Conservation (phyloP, 30 jellyfish, hydroid and myxozoan species). For the Rhopilema esculentum region DNA sequence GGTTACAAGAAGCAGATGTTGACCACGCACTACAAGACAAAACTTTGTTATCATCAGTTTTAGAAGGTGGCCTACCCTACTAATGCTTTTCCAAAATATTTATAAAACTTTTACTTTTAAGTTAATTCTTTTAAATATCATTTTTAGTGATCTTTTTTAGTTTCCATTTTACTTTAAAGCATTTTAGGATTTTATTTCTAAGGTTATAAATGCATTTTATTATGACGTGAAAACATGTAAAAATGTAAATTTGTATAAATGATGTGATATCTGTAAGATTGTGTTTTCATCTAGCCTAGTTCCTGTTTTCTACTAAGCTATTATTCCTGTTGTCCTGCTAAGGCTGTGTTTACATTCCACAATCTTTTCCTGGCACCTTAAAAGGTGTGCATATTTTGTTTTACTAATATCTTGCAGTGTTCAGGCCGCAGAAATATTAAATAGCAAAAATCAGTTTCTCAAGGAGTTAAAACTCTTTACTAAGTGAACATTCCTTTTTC, state of each 20-base stretch:
- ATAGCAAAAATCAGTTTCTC: too few species aligned
- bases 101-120: too few species aligned
- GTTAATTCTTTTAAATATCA: background rate
- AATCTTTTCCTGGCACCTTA: too few species aligned
- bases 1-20: conserved; percentile 92
- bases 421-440: too few species aligned
- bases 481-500: too few species aligned
- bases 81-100: background rate
- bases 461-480: too few species aligned
- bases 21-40: conserved; percentile 91
- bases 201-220: background rate
- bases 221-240: background rate
- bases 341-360: too few species aligned
- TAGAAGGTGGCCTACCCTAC: conserved; percentile 69
- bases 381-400: too few species aligned
- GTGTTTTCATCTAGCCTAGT: background rate
- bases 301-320: background rate
- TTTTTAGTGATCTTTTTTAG: background rate
- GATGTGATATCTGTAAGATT: background rate
- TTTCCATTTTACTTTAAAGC: too few species aligned
- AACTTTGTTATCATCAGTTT: conserved; percentile 78
- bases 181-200: background rate
- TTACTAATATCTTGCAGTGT: too few species aligned
- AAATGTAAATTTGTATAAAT: background rate
- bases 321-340: background rate